A percentile compares a stretch with the other conserved stretches of the same genome.
phyloP scores from a whole-genome alignment of 2,113 vertebrate genomes.

The Gobiocypris rarus region DNA sequence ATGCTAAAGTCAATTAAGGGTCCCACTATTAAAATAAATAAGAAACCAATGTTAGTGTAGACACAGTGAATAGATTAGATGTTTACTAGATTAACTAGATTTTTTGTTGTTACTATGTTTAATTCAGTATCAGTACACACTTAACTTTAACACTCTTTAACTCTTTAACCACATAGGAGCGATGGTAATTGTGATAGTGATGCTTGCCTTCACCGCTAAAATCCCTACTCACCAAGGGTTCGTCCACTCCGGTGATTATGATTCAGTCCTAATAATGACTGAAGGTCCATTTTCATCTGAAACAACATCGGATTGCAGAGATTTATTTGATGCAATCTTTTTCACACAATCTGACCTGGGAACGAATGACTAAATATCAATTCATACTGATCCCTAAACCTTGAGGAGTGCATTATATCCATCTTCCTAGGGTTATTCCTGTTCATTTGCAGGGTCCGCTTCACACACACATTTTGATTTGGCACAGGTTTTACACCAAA shows the following conservation, averaged over 20 bases:
- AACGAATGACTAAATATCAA: not conserved
- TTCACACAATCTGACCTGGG: not conserved
- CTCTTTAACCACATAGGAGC: not conserved
- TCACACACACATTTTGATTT: no score
- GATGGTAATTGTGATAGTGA: not conserved
- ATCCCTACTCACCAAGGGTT: slow-evolving; percentile 41
- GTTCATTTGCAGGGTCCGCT: no score
- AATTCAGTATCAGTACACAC: no score
- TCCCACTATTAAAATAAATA: slow-evolving; percentile 21
- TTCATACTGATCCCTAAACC: not conserved
- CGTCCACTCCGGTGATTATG: slow-evolving; percentile 50
- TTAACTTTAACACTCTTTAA: no score
- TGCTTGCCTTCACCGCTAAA: not conserved
- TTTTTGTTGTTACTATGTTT: not conserved
- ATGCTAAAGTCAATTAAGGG: slow-evolving; percentile 18
- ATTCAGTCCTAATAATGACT: slow-evolving; percentile 76
- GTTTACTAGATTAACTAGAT: not conserved
- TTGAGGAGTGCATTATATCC: no score
- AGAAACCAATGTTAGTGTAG: not conserved
- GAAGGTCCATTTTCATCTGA: slow-evolving; percentile 71
- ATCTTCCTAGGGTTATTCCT: no score
- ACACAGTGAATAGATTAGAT: not conserved
- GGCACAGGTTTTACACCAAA: no score
- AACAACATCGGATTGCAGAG: slow-evolving; percentile 31
- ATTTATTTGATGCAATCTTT: no score